Conservation (phyloP, 2,797 vertebrate genomes). For the Dallia pectoralis region DNA sequence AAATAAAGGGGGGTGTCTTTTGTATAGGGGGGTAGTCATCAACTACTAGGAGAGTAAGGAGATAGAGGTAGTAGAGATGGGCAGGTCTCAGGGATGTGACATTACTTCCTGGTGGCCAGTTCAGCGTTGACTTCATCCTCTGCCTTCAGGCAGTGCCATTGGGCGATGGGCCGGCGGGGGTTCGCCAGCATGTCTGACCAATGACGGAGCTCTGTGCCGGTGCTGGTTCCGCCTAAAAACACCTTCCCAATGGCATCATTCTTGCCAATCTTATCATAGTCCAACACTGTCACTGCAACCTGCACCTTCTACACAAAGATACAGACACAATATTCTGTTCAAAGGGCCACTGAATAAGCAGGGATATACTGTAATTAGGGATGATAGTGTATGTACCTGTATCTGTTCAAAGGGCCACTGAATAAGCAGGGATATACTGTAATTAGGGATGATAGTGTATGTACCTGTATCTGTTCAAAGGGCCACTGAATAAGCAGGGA, state of each 20-base stretch:
- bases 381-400: not conserved
- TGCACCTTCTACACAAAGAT: constrained; percentile 85
- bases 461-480: no score
- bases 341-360: not conserved
- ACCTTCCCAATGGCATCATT: constrained; percentile 98
- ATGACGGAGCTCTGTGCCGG: constrained; percentile 89
- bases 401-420: not conserved
- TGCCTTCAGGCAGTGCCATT: constrained; percentile 92
- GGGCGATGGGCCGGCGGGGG: constrained; percentile 93
- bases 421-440: not conserved
- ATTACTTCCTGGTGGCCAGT: constrained; percentile 88
- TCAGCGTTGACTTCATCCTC: constrained; percentile 91
- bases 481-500: not conserved
- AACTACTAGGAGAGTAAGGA: not conserved
- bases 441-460: not conserved
- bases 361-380: not conserved
- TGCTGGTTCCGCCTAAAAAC: constrained; percentile 87
- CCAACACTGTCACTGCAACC: constrained; percentile 94
- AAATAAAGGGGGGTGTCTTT: not conserved
- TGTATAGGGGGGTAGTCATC: not conserved
- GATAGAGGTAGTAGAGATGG: not conserved
- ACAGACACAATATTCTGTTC: constrained; percentile 3
- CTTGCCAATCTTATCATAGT: constrained; percentile 99
- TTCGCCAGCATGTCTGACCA: constrained; percentile 98
- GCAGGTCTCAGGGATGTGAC: not conserved